Evolutionary conservation across 2,113 vertebrate species (phyloP), one percentile per base, ranked within the genome.

Genomic region (Lichenostomus cassidix): DNA sequence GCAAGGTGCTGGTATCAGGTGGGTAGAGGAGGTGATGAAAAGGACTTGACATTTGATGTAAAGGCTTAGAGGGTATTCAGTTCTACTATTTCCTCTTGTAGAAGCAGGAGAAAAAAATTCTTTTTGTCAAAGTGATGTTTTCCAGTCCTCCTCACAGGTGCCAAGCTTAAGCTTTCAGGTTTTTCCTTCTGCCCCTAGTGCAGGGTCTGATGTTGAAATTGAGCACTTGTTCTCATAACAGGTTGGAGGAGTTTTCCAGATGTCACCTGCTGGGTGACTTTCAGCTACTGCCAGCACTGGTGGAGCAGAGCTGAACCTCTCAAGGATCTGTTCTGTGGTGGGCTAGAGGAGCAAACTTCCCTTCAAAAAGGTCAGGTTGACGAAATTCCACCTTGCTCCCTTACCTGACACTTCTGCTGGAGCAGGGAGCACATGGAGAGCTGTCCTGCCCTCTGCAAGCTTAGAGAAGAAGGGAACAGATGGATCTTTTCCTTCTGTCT

Each of bases 361-460:
- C 10, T 69, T 79, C 53, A 55, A 3, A 81, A 84, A 42, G 23
- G 12, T 67, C 27, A 75, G 39, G 7, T 12, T 59, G 56, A 44
- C 8, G 12, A 81, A 89, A 89, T 53, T 11, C 55, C 74, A 17
- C 76, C 23, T 83, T 80, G 35, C 1, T 74, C 10, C 56, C 47
- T 65, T 27, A 50, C 21, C 33, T 80, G 59, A 58, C 39, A 12
- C 12, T n/a, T 10, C 12, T 58, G 53, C 24, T 64, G 62, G 81
- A 63, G 16, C 9, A 75, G 14, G 12, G 37, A 85, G 25, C 2
- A 5, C 2, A 2, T 1, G 0, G 2, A 75, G 29, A 74, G 5
- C 37, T 84, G 27, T 28, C 22, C 77, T 59, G 37, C 3, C n/a
- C 12, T 53, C 35, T 9, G 13, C 23, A 55, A n/a, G 14, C 6